Evolutionary conservation across 2,888 invertebrate species (phyloP), one percentile per base, ranked within the genome.

Genomic region (Heliconius charithonia): DNA sequence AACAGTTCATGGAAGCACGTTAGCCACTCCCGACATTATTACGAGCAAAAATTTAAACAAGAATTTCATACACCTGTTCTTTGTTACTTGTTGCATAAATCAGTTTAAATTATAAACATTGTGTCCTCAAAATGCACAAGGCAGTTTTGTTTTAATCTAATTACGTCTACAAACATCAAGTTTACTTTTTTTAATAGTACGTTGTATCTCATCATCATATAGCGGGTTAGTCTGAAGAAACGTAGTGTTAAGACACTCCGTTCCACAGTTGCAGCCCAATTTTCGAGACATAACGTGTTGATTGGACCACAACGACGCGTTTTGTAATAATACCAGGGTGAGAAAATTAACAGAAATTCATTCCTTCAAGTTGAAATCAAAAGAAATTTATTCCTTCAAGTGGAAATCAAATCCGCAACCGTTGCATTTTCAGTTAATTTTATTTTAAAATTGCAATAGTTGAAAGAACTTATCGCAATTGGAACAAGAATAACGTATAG

Each of bases 11-110:
- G 69, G 29, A 72, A 59, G 19, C 32, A 32, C 66, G 63, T 65
- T 22, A 72, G 22, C 63, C 6, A 32, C 45, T 70, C 22, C 63
- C 27, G 41, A 77, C 72, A 29, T 72, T 10, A 63, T 73, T 73
- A 67, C 66, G 59, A 56, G 66, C 37, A 77, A 77, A 65, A 71
- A 77, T 65, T 25, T 37, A 45, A 37, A 71, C 37, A 77, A 77
- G 45, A 22, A 76, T 72, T 29, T 66, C 27, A 72, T 22, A 72
- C 77, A 77, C 77, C 77, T 77, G 77, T 41, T 77, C 72, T 77
- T 72, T 72, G 77, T 77, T 72, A 77, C n/a, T 72, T 72, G 37
- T 65, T 56, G 25, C 77, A 56, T 77, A 77, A 77, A 77, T 77
- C 72, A 77, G 71, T 25, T 56, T 56, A 72, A 77, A 77, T 77